Evolutionary conservation across 2,113 vertebrate genomes (phyloP).

Genomic region (Tylochromis polylepis): DNA sequence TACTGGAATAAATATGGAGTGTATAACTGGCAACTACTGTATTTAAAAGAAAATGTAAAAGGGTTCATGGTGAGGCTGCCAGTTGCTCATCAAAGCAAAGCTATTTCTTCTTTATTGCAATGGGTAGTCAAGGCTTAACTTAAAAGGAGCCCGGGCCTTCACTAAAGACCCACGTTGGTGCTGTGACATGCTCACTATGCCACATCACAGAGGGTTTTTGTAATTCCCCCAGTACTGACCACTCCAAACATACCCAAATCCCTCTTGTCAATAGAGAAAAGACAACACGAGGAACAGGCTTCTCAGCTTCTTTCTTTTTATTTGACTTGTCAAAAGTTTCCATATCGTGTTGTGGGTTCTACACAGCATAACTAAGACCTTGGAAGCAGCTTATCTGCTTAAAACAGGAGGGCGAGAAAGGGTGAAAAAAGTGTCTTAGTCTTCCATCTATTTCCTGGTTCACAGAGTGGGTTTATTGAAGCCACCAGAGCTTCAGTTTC

Average conservation of each 20-base stretch:
- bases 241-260: conserved; percentile 57
- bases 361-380: conserved; percentile 69
- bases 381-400: conserved; percentile 73
- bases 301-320: conserved; percentile 22
- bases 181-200: conserved; percentile 5
- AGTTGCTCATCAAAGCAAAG: not conserved
- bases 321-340: conserved; percentile 61
- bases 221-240: conserved; percentile 51
- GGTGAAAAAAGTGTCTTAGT: conserved; percentile 40
- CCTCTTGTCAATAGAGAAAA: conserved; percentile 52
- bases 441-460: conserved; percentile 60
- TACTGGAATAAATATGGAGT: not conserved
- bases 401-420: conserved; percentile 62
- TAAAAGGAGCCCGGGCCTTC: not conserved
- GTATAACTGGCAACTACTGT: not conserved
- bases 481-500: conserved; percentile 48
- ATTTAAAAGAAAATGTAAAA: not conserved
- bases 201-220: conserved; percentile 22
- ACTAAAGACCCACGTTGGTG: not conserved
- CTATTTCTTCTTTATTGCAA: not conserved
- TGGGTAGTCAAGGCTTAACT: not conserved
- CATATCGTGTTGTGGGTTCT: conserved; percentile 50
- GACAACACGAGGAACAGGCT: conserved; percentile 33
- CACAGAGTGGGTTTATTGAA: conserved; percentile 58
- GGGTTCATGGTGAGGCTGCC: not conserved